Base-by-base conservation (phyloP, 35 echinoderm and acorn worm genomes). In the Stichopus chloronotus region DNA sequence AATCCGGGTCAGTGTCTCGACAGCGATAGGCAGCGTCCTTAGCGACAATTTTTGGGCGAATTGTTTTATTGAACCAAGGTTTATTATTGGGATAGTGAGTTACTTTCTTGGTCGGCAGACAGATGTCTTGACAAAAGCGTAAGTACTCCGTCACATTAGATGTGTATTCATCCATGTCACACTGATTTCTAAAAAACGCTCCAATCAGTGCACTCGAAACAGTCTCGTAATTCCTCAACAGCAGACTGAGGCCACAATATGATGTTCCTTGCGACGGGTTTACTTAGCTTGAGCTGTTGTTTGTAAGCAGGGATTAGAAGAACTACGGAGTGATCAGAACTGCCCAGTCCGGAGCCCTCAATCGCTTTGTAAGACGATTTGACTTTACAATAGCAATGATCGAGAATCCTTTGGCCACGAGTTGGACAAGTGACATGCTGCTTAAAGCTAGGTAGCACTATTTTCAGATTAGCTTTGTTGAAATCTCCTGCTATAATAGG, bases 31-130 rank as follows among this genome's bases (percentile, higher is more conserved):
- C 77, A 79, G 77, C 77, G 77, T n/a, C 77, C 77, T 79, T 79
- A 9, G 77, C 77, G 43, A 79, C 77, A 9, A 79, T 8, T n/a
- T 79, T 79, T 83, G 53, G 16, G 25, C 60, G 53, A 7, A 94
- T 88, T 72, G 83, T 16, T 88, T 57, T 87, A 25, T 94, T 88
- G 54, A 94, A 94, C 92, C 84, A 94, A 53, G 65, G 92, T 23
- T 94, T 94, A 23, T 21, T 72, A 30, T 94, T 94, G 9, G 86
- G 92, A 76, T 94, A 94, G 52, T 88, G 59, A 21, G 63, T 76
- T 30, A 94, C 83, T 74, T 25, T 76, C 76, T 89, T 87, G 68
- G 52, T 94, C 52, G 84, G 84, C 14, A 94, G 8, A 79, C 78
- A 14, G 52, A 80, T 80, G 10, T 80, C 0, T 20, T 80, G 9